phyloP scores from a whole-genome alignment of 2,888 invertebrate species.

The Leptinotarsa haldemani region DNA sequence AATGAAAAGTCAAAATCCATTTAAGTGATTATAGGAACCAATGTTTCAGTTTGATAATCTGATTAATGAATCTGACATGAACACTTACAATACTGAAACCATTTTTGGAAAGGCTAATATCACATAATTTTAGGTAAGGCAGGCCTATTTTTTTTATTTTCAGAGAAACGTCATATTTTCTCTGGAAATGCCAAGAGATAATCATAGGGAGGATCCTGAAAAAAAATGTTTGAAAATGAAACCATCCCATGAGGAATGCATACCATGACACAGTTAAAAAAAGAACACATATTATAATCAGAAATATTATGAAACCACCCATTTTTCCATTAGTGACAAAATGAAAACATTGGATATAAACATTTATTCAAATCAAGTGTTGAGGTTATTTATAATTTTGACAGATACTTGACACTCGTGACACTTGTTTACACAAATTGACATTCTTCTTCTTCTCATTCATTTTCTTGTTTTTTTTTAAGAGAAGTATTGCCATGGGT shows the following conservation, averaged over 20 bases:
- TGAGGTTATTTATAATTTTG: not conserved
- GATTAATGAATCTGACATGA: constrained; percentile 23
- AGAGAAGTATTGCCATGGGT: no score
- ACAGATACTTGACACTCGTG: no score
- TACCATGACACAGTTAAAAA: constrained; percentile 51
- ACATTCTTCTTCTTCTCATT: no score
- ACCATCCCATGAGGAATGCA: not conserved
- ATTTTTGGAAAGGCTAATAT: constrained; percentile 84
- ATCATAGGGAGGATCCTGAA: constrained; percentile 81
- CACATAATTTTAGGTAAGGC: constrained; percentile 81
- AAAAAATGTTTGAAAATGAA: constrained; percentile 38
- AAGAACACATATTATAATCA: constrained; percentile 46
- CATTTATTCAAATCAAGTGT: not conserved
- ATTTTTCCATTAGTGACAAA: constrained; percentile 39
- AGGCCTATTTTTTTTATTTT: constrained; percentile 86
- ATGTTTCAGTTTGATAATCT: constrained; percentile 40
- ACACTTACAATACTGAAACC: constrained; percentile 66
- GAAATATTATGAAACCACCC: constrained; percentile 50
- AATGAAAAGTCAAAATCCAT: not conserved
- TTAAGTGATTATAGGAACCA: not conserved
- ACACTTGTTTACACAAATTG: no score
- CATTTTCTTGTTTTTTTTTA: no score
- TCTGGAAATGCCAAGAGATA: constrained; percentile 83
- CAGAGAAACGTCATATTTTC: constrained; percentile 82
- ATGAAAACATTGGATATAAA: constrained; percentile 8